Percentiles rank a stretch among this genome's conserved stretches.
Conservation (phyloP, 2,888 invertebrate genomes). For the Drosophila imparisetae region DNA sequence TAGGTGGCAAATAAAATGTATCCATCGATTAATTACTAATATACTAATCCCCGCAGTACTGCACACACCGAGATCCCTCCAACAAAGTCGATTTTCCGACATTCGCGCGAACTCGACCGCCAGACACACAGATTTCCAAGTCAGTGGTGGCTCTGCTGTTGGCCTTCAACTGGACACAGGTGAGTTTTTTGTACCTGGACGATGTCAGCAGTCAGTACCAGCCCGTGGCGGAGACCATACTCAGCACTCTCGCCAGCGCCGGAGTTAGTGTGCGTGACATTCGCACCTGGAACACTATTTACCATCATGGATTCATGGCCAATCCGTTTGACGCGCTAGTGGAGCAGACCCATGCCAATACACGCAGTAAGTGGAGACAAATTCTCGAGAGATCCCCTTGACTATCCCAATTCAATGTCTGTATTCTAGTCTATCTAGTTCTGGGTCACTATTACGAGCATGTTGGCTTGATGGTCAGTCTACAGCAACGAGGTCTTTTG, state of each 20-base stretch:
- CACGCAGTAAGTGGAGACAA: conserved; percentile 91
- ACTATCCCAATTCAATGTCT: background rate
- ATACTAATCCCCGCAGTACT: conserved; percentile 88
- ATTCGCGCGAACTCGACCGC: conserved; percentile 95
- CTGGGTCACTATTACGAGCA: conserved; percentile 96
- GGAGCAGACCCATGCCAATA: conserved; percentile 91
- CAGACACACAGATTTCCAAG: conserved; percentile 96
- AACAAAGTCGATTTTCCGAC: conserved; percentile 95
- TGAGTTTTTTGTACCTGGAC: conserved; percentile 92
- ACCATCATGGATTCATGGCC: conserved; percentile 92
- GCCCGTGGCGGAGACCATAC: conserved; percentile 91
- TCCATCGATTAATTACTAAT: background rate
- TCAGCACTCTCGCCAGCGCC: conserved; percentile 89
- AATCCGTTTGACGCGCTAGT: conserved; percentile 95
- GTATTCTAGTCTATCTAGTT: conserved; percentile 92
- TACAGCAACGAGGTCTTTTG: conserved; percentile 92
- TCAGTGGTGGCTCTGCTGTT: conserved; percentile 94
- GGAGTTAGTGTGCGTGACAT: conserved; percentile 89
- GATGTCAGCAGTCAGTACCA: conserved; percentile 91
- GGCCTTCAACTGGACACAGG: conserved; percentile 95
- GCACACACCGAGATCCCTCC: conserved; percentile 94
- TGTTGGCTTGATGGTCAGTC: conserved; percentile 94
- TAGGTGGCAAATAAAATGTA: conserved; percentile 86
- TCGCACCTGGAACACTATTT: conserved; percentile 89
- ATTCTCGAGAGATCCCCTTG: rapidly evolving